Evolutionary conservation across 2,113 vertebrate species (phyloP).

Genomic region (Corythoichthys intestinalis): DNA sequence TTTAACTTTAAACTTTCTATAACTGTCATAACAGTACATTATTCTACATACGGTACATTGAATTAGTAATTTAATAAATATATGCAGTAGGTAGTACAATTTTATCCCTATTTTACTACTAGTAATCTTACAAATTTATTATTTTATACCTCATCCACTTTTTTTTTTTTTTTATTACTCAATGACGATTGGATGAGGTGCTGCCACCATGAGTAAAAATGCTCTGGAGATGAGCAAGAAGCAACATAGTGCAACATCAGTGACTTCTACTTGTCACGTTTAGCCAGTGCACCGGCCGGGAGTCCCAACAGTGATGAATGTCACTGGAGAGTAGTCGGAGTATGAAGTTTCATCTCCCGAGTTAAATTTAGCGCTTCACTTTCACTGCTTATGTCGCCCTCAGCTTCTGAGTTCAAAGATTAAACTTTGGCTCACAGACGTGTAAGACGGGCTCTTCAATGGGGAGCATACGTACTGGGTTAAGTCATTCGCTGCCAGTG

Average conservation of each 20-base stretch:
- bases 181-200: neutral
- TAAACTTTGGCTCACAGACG: neutral
- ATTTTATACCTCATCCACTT: no score
- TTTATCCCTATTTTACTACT: no score
- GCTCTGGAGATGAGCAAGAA: neutral
- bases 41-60: no score
- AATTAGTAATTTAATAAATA: no score
- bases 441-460: neutral
- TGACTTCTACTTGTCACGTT: neutral
- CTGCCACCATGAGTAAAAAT: neutral
- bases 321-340: slow-evolving; percentile 47
- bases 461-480: no score
- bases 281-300: neutral
- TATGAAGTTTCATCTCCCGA: slow-evolving; percentile 65
- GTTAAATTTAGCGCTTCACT: slow-evolving; percentile 73
- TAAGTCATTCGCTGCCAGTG: no score
- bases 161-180: neutral
- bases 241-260: neutral
- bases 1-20: no score
- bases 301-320: neutral
- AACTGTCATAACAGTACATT: no score
- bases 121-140: no score
- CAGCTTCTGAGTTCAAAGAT: slow-evolving; percentile 6
- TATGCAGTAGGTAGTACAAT: no score
- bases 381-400: slow-evolving; percentile 38